These are phyloP conservation scores for Cyanoderma ruficeps DNA, from an alignment of 2,113 vertebrate species.

Conservation along the genomic window DNA sequence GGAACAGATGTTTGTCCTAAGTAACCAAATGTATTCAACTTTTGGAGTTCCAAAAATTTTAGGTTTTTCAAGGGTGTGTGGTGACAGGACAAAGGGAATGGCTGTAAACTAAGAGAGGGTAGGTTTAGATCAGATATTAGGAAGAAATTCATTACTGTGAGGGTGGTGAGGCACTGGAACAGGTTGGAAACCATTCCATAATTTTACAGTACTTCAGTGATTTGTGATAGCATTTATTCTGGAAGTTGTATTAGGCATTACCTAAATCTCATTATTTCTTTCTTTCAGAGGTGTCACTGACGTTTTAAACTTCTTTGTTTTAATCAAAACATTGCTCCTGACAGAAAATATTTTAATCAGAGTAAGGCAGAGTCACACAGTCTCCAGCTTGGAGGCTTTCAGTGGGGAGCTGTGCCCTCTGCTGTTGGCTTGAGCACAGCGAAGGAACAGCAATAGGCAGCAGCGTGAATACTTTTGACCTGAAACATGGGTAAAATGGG, in stretches of 20 bases:
- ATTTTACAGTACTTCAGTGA: not conserved
- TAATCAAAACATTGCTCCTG: not conserved
- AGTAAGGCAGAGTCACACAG: not conserved
- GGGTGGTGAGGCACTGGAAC: not conserved
- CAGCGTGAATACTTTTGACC: not conserved
- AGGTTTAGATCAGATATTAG: not conserved
- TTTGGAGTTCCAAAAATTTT: not conserved
- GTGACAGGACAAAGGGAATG: not conserved
- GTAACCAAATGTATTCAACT: not conserved
- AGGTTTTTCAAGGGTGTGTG: not conserved
- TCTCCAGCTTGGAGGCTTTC: not conserved
- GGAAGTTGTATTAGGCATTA: not conserved
- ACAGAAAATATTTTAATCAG: not conserved
- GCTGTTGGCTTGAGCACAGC: not conserved
- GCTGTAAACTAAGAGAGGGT: not conserved
- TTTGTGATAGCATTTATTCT: not conserved
- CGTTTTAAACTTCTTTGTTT: not conserved
- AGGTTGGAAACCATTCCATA: not conserved
- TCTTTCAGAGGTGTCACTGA: not conserved
- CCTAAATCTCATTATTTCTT: not conserved
- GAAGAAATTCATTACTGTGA: not conserved
- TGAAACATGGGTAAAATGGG: not conserved
- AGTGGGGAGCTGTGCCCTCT: constrained; percentile 51
- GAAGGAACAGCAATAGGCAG: not conserved
- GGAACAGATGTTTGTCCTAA: not conserved